Evolutionary conservation across 2,113 vertebrate genomes (phyloP), one percentile per base, ranked within the genome.

Genomic region (Scomber scombrus): DNA sequence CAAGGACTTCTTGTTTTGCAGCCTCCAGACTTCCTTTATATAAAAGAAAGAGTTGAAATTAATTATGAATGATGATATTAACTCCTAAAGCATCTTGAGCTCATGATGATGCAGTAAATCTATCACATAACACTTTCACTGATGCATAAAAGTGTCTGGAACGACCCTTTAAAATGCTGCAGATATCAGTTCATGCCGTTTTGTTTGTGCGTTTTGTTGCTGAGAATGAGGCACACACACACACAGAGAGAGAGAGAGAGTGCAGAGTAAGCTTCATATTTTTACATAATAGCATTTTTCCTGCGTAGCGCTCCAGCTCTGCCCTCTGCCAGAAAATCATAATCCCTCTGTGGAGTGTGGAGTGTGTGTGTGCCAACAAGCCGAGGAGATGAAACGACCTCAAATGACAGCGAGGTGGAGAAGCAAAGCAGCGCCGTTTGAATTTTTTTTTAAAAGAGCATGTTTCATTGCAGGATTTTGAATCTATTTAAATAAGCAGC

Each of bases 261-360:
- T 62, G 75, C 70, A 49, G 57, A 61, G 70, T 66, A 57, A 85
- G 80, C 84, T 74, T 75, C 62, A 58, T 51, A 45, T 80, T 89
- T 31, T 91, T 89, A 91, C 72, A 89, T 89, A 89, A 91, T 58
- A 81, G 76, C 71, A 72, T 85, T 87, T 78, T 78, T 75, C 60
- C 75, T 66, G 66, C 1, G 23, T 46, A n/a, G 21, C 18, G n/a
- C 46, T 88, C 51, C 60, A 84, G 80, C 76, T 52, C 29, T 8
- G 40, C 1, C 54, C 68, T 67, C 19, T 49, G 72, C 75, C 78
- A 75, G 52, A 81, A 57, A 55, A 50, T 18, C 52, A 23, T 82
- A 85, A 89, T 81, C 84, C 78, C 31, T 78, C 29, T 23, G 52
- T 68, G 62, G 52, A 40, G 60, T 26, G 57, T 62, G 56, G 1